phyloP scores from a whole-genome alignment of 2,888 invertebrate genomes.

The Nezara viridula region DNA sequence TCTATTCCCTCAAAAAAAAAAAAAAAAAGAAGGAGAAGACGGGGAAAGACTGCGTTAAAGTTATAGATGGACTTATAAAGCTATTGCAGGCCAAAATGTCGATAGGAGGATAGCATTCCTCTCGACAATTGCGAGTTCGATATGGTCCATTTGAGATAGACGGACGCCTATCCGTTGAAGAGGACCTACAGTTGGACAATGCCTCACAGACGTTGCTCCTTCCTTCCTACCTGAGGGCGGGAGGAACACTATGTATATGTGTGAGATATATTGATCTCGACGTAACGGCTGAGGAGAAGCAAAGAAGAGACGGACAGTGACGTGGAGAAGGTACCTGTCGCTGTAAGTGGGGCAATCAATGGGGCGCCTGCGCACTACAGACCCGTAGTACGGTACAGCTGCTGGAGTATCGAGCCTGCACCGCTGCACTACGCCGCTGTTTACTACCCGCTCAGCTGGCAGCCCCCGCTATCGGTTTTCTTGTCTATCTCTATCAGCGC shows the following conservation, averaged over 20 bases:
- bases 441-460: slow-evolving; percentile 30
- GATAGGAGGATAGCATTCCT: too few species aligned
- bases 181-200: not conserved
- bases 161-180: too few species aligned
- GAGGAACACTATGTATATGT: not conserved
- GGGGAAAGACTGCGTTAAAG: too few species aligned
- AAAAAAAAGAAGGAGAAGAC: too few species aligned
- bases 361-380: not conserved
- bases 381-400: slow-evolving; percentile 48
- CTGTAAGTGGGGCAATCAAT: slow-evolving; percentile 54
- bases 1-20: too few species aligned
- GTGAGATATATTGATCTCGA: slow-evolving; percentile 2
- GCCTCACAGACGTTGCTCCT: not conserved
- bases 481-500: too few species aligned
- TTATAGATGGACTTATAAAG: not conserved
- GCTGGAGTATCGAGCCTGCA: slow-evolving; percentile 55
- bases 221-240: not conserved
- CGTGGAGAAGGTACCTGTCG: slow-evolving; percentile 34
- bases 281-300: not conserved
- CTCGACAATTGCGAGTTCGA: too few species aligned
- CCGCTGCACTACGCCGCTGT: slow-evolving; percentile 2
- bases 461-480: not conserved
- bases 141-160: too few species aligned
- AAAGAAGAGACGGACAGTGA: slow-evolving; percentile 17
- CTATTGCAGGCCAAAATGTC: not conserved